These are phyloP conservation scores for Hirtodrosophila histrioides DNA, from an alignment of 2,888 invertebrate genomes.

Conservation along the genomic window DNA sequence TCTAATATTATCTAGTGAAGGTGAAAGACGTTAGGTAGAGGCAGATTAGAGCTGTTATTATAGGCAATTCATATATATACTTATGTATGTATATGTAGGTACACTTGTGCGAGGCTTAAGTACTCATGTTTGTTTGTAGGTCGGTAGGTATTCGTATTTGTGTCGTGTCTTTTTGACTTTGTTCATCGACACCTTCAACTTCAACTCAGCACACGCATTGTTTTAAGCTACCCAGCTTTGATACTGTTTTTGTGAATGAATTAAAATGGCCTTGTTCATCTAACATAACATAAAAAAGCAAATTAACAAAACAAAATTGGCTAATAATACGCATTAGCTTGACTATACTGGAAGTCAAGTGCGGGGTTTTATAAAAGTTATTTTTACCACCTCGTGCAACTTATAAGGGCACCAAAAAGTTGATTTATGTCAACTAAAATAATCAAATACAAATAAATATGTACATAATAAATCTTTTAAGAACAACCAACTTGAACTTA, in stretches of 20 bases:
- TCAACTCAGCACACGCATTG: constrained; percentile 70
- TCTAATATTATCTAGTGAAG: constrained; percentile 51
- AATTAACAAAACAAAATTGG: constrained; percentile 35
- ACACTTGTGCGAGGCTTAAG: too few relatives aligned
- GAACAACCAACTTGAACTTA: background rate
- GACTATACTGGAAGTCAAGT: constrained; percentile 62
- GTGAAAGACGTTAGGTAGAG: constrained; percentile 55
- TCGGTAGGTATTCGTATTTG: constrained; percentile 13
- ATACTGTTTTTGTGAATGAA: constrained; percentile 37
- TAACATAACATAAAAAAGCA: constrained; percentile 37
- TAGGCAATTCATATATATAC: constrained; percentile 13
- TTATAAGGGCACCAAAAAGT: background rate
- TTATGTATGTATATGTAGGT: background rate
- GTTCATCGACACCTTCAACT: constrained; percentile 73
- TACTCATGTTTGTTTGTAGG: constrained; percentile 11
- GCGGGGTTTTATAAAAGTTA: constrained; percentile 28
- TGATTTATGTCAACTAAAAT: background rate
- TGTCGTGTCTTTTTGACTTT: constrained; percentile 56
- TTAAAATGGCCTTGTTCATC: constrained; percentile 65
- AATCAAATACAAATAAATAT: background rate
- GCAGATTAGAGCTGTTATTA: constrained; percentile 50
- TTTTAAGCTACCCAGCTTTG: constrained; percentile 37
- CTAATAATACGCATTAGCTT: constrained; percentile 59
- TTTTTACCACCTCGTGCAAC: constrained; percentile 16
- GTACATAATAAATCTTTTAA: background rate